Evolutionary conservation across 1,140 invertebrate genomes (phyloP).

Genomic region (Eubasilissa regina): DNA sequence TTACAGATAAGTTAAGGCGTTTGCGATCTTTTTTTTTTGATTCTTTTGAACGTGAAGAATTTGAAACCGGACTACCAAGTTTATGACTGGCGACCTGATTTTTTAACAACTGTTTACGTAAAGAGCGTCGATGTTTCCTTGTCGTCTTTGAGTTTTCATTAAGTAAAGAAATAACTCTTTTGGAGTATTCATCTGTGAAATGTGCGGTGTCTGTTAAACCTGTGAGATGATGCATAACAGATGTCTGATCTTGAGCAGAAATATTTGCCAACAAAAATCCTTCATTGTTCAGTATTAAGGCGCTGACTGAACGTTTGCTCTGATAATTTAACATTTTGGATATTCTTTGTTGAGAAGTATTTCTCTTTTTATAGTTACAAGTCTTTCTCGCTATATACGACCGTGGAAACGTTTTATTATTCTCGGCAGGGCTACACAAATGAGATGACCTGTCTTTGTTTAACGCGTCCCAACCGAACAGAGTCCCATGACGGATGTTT

Average conservation of each 20-base stretch:
- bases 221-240: not conserved
- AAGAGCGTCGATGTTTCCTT: slow-evolving; percentile 33
- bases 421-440: not conserved
- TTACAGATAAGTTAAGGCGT: slow-evolving; percentile 2
- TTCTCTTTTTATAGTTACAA: slow-evolving; percentile 25
- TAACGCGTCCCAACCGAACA: slow-evolving; percentile 1
- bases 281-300: slow-evolving; percentile 28
- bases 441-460: slow-evolving; percentile 17
- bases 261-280: slow-evolving; percentile 52
- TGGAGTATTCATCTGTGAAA: slow-evolving; percentile 14
- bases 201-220: not conserved
- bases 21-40: not conserved
- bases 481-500: not conserved
- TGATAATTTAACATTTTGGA: slow-evolving; percentile 18
- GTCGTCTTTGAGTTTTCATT: slow-evolving; percentile 33
- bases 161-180: slow-evolving; percentile 35
- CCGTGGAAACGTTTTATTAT: slow-evolving; percentile 46
- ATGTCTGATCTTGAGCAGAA: slow-evolving; percentile 29
- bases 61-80: not conserved
- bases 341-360: slow-evolving; percentile 23
- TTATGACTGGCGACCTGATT: slow-evolving; percentile 18
- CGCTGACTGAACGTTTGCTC: slow-evolving; percentile 35
- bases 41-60: not conserved
- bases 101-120: slow-evolving; percentile 48
- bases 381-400: slow-evolving; percentile 39